Evolutionary conservation across 2,797 vertebrate species (phyloP).

Genomic region (Choloepus didactylus): DNA sequence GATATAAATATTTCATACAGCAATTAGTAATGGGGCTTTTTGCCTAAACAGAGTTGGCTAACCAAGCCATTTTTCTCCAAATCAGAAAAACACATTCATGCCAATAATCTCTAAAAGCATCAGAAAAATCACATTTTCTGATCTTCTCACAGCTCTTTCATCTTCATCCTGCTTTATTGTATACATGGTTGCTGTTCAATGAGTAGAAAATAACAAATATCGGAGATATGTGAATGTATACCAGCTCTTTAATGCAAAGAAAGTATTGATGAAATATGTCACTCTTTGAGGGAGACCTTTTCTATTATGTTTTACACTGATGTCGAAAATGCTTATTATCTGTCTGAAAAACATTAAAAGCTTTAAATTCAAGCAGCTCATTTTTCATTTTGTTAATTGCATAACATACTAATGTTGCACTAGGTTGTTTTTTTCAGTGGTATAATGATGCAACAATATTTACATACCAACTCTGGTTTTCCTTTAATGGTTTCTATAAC

Average conservation of each 20-base stretch:
- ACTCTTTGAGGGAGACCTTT: conserved; percentile 67
- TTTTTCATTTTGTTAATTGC: conserved; percentile 87
- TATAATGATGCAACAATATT: conserved; percentile 83
- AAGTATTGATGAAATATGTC: conserved; percentile 62
- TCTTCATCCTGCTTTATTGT: conserved; percentile 40
- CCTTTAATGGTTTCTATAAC: conserved; percentile 84
- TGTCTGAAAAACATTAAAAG: conserved; percentile 86
- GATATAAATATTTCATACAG: not conserved
- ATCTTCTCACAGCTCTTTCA: conserved; percentile 7
- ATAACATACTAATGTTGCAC: conserved; percentile 86
- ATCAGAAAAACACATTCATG: conserved; percentile 43
- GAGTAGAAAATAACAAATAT: conserved; percentile 71
- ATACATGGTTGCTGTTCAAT: not conserved
- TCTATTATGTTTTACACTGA: conserved; percentile 71
- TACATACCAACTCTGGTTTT: conserved; percentile 86
- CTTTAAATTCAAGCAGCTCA: conserved; percentile 86
- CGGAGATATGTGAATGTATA: not conserved
- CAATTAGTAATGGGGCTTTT: conserved; percentile 37
- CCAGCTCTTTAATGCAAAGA: conserved; percentile 24
- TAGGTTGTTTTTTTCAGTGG: conserved; percentile 80
- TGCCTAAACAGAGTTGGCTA: conserved; percentile 47
- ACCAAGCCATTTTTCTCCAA: conserved; percentile 10
- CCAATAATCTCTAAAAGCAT: conserved; percentile 43
- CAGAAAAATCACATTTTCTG: conserved; percentile 17
- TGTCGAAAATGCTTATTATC: conserved; percentile 84